Evolutionary conservation across 2,888 invertebrate genomes (phyloP), one percentile per base, ranked within the genome.

Genomic region (Meiosimyza platycephala): DNA sequence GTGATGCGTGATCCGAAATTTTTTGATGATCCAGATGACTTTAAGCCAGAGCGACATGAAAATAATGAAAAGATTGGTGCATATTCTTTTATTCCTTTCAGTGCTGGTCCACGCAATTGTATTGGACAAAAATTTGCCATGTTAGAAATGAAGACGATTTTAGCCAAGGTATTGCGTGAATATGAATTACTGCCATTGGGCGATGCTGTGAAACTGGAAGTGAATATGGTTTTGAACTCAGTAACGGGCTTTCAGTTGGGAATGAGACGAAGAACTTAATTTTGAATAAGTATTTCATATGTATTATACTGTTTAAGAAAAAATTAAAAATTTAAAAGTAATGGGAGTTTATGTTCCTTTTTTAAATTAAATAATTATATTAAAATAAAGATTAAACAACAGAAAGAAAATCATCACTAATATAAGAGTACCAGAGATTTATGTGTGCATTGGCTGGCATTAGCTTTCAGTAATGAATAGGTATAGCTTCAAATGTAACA

Each of bases 151-250:
- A 80, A 80, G 64, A 68, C 73, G 0, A 57, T 81, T 7, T 11
- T 82, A 70, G 76, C 75, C 0, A 78, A 79, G 0, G 54, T 82
- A 33, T n/a, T 82, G n/a, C 71, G 18, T 12, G 66, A 72, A 6
- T 82, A 78, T 66, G 81, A 82, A 72, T 75, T 82, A n/a, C 68
- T 82, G 69, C 81, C 82, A 0, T 70, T 78, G 40, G 82, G 82
- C 1, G 76, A 76, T 40, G 9, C 9, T 9, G 6, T 81, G 7
- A 67, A 71, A 18, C 75, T 74, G 11, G 52, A 79, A 18, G 54
- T 82, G 47, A 79, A 13, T 40, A 64, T 81, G 6, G 72, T 76
- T 3, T 68, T 80, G 16, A 77, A 78, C 12, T 80, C 82, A 2
- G 48, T 73, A 2, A 82, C 75, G 71, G 82, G 82, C 11, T 80